Conservation (phyloP, 2,113 vertebrate species). For the Patagioenas fasciata region DNA sequence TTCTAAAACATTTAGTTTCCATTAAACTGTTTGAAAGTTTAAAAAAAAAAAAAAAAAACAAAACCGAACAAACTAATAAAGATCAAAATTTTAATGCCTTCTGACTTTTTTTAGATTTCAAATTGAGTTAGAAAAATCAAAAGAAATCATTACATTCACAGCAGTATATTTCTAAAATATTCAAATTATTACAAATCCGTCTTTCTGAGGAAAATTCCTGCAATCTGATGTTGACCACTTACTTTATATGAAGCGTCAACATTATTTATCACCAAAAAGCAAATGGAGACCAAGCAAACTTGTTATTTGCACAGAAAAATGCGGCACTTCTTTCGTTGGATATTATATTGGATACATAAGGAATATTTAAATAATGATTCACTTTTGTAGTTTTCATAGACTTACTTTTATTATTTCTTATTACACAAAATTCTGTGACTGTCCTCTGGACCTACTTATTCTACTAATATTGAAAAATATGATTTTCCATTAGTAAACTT, state of each 20-base stretch:
- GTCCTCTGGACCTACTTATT: neutral
- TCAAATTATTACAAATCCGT: neutral
- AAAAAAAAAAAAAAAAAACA: neutral
- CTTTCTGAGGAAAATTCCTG: neutral
- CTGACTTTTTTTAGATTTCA: neutral
- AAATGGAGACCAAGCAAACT: neutral
- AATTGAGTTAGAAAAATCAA: neutral
- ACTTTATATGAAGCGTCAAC: neutral
- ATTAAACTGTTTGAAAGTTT: neutral
- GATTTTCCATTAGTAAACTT: neutral
- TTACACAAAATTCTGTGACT: neutral
- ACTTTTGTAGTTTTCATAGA: neutral
- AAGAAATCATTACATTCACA: neutral
- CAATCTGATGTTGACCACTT: neutral
- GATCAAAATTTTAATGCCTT: neutral
- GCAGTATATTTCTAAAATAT: neutral
- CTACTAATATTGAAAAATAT: neutral
- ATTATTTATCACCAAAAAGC: neutral
- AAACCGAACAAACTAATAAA: neutral
- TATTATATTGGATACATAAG: neutral
- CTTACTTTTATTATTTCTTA: slow-evolving; percentile 25
- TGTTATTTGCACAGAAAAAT: neutral
- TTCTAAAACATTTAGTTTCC: neutral
- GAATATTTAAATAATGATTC: neutral
- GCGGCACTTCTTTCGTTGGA: neutral